Evolutionary conservation across 2,888 invertebrate species (phyloP), one percentile per base, ranked within the genome.

Genomic region (Ochropleura plecta): DNA sequence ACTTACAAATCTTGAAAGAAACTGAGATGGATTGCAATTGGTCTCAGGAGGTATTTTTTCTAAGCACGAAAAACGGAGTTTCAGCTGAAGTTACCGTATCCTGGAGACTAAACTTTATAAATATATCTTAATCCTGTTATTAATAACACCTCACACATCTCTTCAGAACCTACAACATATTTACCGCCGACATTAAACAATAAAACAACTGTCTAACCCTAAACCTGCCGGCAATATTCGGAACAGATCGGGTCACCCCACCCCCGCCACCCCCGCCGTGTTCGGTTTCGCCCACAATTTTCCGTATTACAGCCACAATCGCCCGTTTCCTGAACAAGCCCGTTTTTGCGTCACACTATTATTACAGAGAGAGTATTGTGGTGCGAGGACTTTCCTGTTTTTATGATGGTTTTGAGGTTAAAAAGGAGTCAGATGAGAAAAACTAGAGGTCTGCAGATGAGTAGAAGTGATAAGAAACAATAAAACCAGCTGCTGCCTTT

Each of bases 331-430:
- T 70, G 63, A 59, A 66, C 78, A 60, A 42, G 18, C 20, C 65
- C 64, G 82, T 79, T 85, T 85, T 87, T 78, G 83, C 30, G 42
- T 40, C 70, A n/a, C 69, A 64, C 57, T 79, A 60, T 81, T 83
- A 83, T 79, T 62, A 44, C 62, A 72, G 55, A 30, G 51, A 42
- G 57, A 30, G 48, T 53, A 63, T 73, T 83, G 55, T 79, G 57
- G 42, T 5, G 16, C 18, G 49, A 68, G 16, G 40, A 42, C 59
- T 60, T 49, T 18, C 0, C 9, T 30, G 40, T 64, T 83, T 75
- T 67, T 79, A 59, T 59, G 57, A 44, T 57, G n/a, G 68, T 46
- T 59, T 59, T 65, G n/a, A 53, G 70, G 64, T 69, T 69, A 48
- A 83, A 66, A 67, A 42, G 30, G 64, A 20, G 57, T 20, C n/a